Conservation (phyloP, 2,888 invertebrate genomes). For the Leuctra nigra region DNA sequence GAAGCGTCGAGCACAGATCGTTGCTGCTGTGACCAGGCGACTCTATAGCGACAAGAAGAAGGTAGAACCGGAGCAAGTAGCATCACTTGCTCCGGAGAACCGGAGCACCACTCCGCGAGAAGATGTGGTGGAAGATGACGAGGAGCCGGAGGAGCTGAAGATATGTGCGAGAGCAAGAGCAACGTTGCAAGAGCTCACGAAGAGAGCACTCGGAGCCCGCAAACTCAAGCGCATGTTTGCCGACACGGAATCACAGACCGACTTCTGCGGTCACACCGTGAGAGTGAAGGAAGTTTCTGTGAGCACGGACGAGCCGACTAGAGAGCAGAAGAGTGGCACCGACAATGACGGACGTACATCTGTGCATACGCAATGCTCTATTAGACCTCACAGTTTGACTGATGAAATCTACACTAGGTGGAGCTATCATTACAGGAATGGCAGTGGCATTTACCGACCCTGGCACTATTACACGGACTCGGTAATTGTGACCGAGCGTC, state of each 20-base stretch:
- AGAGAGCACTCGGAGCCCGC: conserved; percentile 47
- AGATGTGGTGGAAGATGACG: conserved; percentile 32
- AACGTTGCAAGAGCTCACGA: conserved; percentile 51
- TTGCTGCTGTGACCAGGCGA: conserved; percentile 62
- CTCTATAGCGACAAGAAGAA: conserved; percentile 45
- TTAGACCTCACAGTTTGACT: not conserved
- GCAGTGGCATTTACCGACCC: not conserved
- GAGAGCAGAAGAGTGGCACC: not conserved
- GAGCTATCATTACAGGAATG: conserved; percentile 1
- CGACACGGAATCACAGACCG: conserved; percentile 53
- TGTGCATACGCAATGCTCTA: not conserved
- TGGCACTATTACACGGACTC: not conserved
- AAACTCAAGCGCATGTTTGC: conserved; percentile 41
- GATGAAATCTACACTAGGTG: conserved; percentile 8
- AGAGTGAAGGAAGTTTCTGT: conserved; percentile 50
- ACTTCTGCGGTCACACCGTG: conserved; percentile 40
- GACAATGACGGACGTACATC: not conserved
- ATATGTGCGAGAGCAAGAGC: conserved; percentile 54
- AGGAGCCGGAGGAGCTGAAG: conserved; percentile 47
- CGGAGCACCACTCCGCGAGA: conserved; percentile 7
- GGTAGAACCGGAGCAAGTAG: conserved; percentile 19
- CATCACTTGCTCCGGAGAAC: conserved; percentile 21
- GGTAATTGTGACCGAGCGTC: not conserved
- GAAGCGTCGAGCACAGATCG: conserved; percentile 49
- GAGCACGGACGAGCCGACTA: conserved; percentile 1